These are phyloP conservation scores for Falco cherrug DNA, from an alignment of 2,797 vertebrate genomes.

Conservation along the genomic window DNA sequence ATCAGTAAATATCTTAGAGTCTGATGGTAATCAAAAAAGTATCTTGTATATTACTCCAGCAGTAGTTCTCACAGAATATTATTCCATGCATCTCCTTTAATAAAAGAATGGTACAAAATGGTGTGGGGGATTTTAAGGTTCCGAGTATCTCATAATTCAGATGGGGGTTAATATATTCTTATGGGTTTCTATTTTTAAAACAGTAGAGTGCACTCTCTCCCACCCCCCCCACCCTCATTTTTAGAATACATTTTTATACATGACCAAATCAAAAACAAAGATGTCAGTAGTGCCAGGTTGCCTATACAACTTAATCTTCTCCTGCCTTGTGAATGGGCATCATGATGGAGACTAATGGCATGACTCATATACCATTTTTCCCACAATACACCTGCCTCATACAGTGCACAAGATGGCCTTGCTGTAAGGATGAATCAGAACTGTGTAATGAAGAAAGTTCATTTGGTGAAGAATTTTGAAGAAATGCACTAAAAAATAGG, in stretches of 20 bases:
- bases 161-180: not conserved
- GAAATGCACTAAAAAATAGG: not conserved
- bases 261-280: not conserved
- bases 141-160: not conserved
- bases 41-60: not conserved
- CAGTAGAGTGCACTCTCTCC: not conserved
- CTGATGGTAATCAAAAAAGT: not conserved
- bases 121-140: not conserved
- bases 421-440: constrained; percentile 9
- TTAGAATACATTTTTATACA: not conserved
- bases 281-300: not conserved
- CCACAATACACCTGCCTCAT: not conserved
- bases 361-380: not conserved
- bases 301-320: not conserved
- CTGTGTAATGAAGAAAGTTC: not conserved
- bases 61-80: not conserved
- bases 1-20: not conserved
- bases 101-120: not conserved
- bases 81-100: not conserved
- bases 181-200: not conserved
- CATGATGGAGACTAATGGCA: not conserved
- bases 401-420: not conserved
- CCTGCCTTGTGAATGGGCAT: not conserved
- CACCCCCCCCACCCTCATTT: not conserved
- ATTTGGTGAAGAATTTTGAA: not conserved